phyloP scores from a whole-genome alignment of 1,140 invertebrate species.

The Papilio aristodemus region DNA sequence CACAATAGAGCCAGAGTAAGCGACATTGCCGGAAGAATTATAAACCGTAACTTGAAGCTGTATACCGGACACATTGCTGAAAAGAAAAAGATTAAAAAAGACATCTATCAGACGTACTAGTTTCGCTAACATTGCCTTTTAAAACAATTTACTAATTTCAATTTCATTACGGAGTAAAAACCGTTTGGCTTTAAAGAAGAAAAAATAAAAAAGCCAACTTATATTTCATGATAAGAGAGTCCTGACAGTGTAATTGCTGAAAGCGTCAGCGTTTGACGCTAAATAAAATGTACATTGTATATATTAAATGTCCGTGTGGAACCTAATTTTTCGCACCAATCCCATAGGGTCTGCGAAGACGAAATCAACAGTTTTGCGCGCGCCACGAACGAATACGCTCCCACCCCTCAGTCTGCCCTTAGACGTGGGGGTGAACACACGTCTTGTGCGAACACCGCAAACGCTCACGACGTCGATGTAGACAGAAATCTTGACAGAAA shows the following conservation, averaged over 20 bases:
- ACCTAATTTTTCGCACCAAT: constrained; percentile 49
- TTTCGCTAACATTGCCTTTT: not conserved
- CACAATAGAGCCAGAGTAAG: no score
- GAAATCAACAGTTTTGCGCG: constrained; percentile 62
- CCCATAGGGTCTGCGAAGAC: constrained; percentile 42
- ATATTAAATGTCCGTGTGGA: constrained; percentile 30
- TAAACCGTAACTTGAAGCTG: no score
- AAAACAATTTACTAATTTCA: no score
- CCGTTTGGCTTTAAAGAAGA: not conserved
- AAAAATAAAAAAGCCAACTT: constrained; percentile 12
- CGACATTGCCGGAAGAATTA: no score
- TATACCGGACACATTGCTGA: no score
- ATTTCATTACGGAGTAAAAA: not conserved
- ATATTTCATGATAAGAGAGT: constrained; percentile 5
- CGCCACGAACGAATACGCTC: constrained; percentile 39
- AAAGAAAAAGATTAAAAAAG: no score
- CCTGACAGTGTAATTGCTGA: constrained; percentile 14
- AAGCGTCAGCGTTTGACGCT: constrained; percentile 13
- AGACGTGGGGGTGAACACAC: constrained; percentile 36
- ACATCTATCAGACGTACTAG: no score
- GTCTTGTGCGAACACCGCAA: constrained; percentile 16
- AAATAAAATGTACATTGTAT: constrained; percentile 22
- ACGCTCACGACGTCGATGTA: constrained; percentile 26
- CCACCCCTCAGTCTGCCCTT: constrained; percentile 49
- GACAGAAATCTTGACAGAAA: constrained; percentile 35